Base-by-base conservation (phyloP, 2,888 invertebrate species). In the Lampropteryx suffumata region DNA sequence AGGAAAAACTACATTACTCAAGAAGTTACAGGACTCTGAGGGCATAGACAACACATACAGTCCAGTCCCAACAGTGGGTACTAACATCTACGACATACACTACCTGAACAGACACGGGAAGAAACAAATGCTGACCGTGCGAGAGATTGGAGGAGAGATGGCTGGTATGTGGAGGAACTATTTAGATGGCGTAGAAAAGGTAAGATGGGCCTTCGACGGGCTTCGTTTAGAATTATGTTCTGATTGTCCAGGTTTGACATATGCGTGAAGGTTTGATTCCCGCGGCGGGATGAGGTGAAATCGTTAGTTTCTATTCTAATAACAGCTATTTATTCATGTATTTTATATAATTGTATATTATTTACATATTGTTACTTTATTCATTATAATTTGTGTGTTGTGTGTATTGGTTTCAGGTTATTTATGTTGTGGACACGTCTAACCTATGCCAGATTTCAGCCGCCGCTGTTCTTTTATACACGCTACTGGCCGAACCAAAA, bases 371-470 rank as follows among this genome's bases (percentile, higher is more conserved):
- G 11, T 10, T 4, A n/a, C n/a, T 10, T 29, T 29, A 10, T 7
- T 29, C 3, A 11, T 3, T 1, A 29, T 5, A 11, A 11, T 5
- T 0, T 3, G 6, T 34, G 17, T 34, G 10, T 21, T 3, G 24
- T 24, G 24, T 24, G 4, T 6, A 8, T 13, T 14, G 5, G 2
- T 71, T 69, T 3, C 69, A 89, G 90, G 91, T 97, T 0, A 92
- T 96, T 55, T 96, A 94, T 68, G 96, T 96, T 0, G 94, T 96
- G 11, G 96, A 97, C 71, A 94, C 95, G 0, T 95, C 96, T 8
- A 96, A 96, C 84, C 85, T 96, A 30, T 96, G 96, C 66, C 96
- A 96, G 83, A 96, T 96, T 69, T 95, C 96, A 1, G 95, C 95
- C 1, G 95, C 96, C 9, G 95, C 95, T 13, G 95, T 96, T 0